A percentile compares a stretch with the other conserved stretches of the same genome.
phyloP scores from a whole-genome alignment of 1,140 invertebrate genomes.

The Philaenus spumarius region DNA sequence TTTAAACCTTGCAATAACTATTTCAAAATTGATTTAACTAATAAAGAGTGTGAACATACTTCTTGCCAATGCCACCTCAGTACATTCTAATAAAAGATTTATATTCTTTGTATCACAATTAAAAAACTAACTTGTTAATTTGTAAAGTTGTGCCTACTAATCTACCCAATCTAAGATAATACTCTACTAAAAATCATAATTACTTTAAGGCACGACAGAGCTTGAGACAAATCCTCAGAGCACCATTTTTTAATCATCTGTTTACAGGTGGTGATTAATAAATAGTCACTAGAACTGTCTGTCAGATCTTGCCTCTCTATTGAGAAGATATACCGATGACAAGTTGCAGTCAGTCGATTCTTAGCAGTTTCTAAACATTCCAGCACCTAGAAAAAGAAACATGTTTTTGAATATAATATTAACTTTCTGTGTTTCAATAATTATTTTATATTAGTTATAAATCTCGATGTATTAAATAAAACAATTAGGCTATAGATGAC shows the following conservation, averaged over 20 bases:
- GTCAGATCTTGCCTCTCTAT: conserved; percentile 78
- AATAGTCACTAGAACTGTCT: conserved; percentile 80
- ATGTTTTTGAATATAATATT: background rate
- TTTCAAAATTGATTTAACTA: too few relatives aligned
- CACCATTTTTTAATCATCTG: conserved; percentile 79
- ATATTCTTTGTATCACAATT: too few relatives aligned
- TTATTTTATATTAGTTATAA: too few relatives aligned
- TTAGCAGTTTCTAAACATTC: conserved; percentile 77
- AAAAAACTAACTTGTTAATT: too few relatives aligned
- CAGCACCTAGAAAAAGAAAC: conserved; percentile 65
- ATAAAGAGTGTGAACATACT: too few relatives aligned
- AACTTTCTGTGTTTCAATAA: background rate
- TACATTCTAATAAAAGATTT: too few relatives aligned
- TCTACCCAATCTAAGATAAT: too few relatives aligned
- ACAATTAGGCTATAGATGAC: too few relatives aligned
- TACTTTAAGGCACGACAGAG: conserved; percentile 54
- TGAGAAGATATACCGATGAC: conserved; percentile 75
- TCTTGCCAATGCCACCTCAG: too few relatives aligned
- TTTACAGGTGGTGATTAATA: conserved; percentile 72
- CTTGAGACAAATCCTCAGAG: conserved; percentile 53
- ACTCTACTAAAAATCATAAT: background rate
- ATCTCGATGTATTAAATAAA: too few relatives aligned
- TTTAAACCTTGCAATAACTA: too few relatives aligned
- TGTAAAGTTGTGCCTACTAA: too few relatives aligned
- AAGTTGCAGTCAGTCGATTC: conserved; percentile 56